Conservation (phyloP, 30 jellyfish, hydroid and myxozoan species). For the Hydra vulgaris region DNA sequence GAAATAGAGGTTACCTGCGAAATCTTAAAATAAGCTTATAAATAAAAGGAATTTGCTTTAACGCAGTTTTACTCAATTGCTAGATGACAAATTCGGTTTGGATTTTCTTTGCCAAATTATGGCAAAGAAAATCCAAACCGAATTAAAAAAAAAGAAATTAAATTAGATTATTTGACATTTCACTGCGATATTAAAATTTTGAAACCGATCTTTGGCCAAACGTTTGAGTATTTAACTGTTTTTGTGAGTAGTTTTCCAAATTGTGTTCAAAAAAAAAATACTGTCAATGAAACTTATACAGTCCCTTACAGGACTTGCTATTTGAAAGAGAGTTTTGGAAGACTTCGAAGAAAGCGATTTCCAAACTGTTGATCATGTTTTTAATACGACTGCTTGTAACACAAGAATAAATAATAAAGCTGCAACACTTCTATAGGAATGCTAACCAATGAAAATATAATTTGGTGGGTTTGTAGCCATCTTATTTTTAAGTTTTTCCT, state of each 20-base stretch:
- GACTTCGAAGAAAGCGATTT: not conserved
- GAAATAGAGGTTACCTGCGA: not conserved
- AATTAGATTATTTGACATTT: not conserved
- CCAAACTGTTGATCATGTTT: not conserved
- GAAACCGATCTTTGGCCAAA: not conserved
- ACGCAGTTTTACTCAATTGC: not conserved
- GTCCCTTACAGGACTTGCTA: not conserved
- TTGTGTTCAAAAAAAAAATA: no score
- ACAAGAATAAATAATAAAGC: not conserved
- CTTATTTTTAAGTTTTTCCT: not conserved
- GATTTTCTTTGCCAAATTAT: not conserved
- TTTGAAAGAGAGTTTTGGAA: not conserved
- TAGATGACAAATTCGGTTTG: not conserved
- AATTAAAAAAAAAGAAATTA: no score
- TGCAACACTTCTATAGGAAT: not conserved
- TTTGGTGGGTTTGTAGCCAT: not conserved
- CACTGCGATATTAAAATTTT: not conserved
- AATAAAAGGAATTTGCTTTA: not conserved
- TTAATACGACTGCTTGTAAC: not conserved
- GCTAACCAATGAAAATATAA: not conserved
- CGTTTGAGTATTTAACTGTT: not conserved
- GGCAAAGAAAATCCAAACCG: not conserved
- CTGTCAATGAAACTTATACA: no score
- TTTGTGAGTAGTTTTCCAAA: not conserved
- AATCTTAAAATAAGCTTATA: not conserved